A percentile compares a stretch with the other conserved stretches of the same genome.
phyloP scores from a whole-genome alignment of 2,797 vertebrate genomes.

The Lepilemur septentrionalis region DNA sequence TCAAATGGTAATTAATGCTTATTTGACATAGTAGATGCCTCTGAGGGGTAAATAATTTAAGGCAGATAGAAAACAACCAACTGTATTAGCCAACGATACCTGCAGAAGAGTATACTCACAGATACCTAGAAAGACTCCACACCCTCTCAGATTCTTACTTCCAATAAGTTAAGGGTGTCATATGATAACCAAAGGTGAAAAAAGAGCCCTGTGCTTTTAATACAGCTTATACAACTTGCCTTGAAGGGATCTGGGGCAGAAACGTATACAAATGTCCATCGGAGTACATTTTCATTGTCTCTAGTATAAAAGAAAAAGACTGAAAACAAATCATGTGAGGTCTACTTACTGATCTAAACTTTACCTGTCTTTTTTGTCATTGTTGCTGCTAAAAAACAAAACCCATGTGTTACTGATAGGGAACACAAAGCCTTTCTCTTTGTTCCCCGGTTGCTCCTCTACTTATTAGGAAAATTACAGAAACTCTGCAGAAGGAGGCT shows the following conservation, averaged over 20 bases:
- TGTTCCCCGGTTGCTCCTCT: too few species aligned
- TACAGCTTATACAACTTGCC: not conserved
- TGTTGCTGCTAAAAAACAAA: not conserved
- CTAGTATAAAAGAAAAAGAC: not conserved
- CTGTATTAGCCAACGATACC: not conserved
- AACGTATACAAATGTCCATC: not conserved
- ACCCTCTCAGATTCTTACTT: not conserved
- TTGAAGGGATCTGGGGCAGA: not conserved
- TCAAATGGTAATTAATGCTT: not conserved
- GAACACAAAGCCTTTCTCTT: not conserved
- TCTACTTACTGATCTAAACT: not conserved
- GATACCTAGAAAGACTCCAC: not conserved
- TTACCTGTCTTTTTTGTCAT: not conserved
- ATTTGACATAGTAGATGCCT: not conserved
- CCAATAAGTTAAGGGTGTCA: not conserved
- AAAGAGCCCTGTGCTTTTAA: not conserved
- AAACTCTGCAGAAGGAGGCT: not conserved
- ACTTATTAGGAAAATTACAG: constrained; percentile 47
- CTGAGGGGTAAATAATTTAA: not conserved
- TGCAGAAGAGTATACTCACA: not conserved
- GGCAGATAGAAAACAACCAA: not conserved
- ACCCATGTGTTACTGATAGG: not conserved
- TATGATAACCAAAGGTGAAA: not conserved
- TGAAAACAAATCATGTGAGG: not conserved
- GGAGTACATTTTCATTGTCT: not conserved